These are phyloP conservation scores for Micropoecilia bifurca DNA, from an alignment of 2,797 vertebrate species.

Conservation along the genomic window DNA sequence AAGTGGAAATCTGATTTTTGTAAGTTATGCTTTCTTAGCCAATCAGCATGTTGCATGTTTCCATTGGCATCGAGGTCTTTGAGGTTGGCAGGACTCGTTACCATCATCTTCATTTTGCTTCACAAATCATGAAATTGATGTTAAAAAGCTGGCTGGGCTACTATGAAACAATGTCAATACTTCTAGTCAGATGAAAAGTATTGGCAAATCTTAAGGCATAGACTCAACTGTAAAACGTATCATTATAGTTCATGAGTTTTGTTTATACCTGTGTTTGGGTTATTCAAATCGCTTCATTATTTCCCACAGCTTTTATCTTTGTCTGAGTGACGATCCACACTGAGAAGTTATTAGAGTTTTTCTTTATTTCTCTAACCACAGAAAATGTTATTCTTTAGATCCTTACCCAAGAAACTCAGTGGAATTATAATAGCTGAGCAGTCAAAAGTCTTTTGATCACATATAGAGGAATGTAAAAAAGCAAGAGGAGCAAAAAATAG, in stretches of 20 bases:
- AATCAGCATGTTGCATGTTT: neutral
- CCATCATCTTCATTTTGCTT: neutral
- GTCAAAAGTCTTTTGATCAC: too few species aligned
- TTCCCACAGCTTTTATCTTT: constrained; percentile 31
- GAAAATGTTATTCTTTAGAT: constrained; percentile 30
- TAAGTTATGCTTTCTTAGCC: neutral
- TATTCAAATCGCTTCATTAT: too few species aligned
- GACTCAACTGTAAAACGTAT: neutral
- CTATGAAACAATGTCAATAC: neutral
- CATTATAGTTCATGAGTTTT: neutral
- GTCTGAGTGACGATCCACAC: constrained; percentile 59
- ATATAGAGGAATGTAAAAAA: too few species aligned
- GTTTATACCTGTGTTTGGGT: constrained; percentile 29
- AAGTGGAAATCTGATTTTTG: too few species aligned
- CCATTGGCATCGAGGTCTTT: neutral
- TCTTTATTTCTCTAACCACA: constrained; percentile 57
- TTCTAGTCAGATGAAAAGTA: neutral
- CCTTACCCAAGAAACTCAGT: too few species aligned
- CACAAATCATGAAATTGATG: neutral
- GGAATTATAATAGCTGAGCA: too few species aligned
- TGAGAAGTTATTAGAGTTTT: constrained; percentile 74
- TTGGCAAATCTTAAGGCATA: neutral
- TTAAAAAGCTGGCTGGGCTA: neutral
- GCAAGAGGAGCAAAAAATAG: too few species aligned
- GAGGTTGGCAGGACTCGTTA: neutral